Evolutionary conservation across 1,140 invertebrate species (phyloP).

Genomic region (Melitaea cinxia): DNA sequence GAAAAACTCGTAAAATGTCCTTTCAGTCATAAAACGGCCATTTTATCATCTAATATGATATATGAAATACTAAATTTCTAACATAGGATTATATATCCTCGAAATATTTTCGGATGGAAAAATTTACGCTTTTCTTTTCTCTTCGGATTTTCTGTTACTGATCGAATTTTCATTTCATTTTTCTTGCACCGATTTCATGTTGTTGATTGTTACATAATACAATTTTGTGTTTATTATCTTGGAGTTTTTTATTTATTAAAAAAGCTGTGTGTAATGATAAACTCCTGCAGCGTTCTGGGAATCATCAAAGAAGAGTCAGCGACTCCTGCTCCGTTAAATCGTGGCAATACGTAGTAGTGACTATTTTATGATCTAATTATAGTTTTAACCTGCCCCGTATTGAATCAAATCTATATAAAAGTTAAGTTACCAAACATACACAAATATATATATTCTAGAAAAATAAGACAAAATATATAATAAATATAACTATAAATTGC

Average conservation of each 20-base stretch:
- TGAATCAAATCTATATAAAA: no score
- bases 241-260: no score
- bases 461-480: neutral
- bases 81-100: neutral
- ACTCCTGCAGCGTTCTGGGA: no score
- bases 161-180: neutral
- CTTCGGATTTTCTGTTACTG: neutral
- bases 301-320: no score
- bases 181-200: neutral
- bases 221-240: no score
- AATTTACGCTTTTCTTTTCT: neutral
- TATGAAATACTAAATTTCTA: constrained; percentile 7
- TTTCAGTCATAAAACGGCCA: constrained; percentile 27
- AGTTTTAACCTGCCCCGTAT: no score
- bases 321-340: no score
- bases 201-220: neutral
- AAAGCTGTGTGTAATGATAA: no score
- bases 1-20: constrained; percentile 32
- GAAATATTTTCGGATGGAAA: neutral
- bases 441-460: no score
- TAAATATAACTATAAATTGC: neutral
- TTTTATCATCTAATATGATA: constrained; percentile 5
- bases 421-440: no score
- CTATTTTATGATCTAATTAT: no score
- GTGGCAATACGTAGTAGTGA: no score